Conservation (phyloP, 2,113 vertebrate species). For the Dasyurus viverrinus region DNA sequence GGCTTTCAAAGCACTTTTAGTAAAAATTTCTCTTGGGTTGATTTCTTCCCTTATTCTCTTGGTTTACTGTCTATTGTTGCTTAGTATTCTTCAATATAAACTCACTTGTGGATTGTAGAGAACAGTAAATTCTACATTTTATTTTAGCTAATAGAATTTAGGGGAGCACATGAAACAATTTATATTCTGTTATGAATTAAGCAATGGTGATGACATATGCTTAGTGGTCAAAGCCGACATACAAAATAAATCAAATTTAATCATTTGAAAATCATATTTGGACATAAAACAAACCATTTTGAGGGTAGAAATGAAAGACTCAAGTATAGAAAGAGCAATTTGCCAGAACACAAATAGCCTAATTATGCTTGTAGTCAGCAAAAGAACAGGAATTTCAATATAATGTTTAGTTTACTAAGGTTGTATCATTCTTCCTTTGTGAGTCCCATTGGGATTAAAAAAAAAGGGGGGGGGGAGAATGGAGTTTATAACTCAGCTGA, state of each 20-base stretch:
- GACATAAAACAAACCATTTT: slow-evolving; percentile 65
- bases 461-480: neutral
- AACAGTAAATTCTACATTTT: slow-evolving; percentile 67
- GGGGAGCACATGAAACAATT: slow-evolving; percentile 67
- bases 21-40: slow-evolving; percentile 19
- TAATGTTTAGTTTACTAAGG: slow-evolving; percentile 16
- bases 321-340: slow-evolving; percentile 23
- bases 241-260: slow-evolving; percentile 74
- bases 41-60: slow-evolving; percentile 31
- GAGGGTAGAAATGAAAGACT: slow-evolving; percentile 58
- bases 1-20: slow-evolving; percentile 11
- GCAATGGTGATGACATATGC: slow-evolving; percentile 62
- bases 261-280: slow-evolving; percentile 63
- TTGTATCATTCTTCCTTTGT: slow-evolving; percentile 39
- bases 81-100: slow-evolving; percentile 55
- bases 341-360: slow-evolving; percentile 58
- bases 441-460: neutral
- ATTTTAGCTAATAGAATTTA: slow-evolving; percentile 62
- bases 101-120: slow-evolving; percentile 17
- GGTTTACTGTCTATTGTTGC: slow-evolving; percentile 43
- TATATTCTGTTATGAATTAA: slow-evolving; percentile 78
- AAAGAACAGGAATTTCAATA: slow-evolving; percentile 58
- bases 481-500: slow-evolving; percentile 16
- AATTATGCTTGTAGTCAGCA: slow-evolving; percentile 58
- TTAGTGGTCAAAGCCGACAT: slow-evolving; percentile 69